phyloP scores from a whole-genome alignment of 2,113 vertebrate species.

The Pomatorhinus ruficollis region DNA sequence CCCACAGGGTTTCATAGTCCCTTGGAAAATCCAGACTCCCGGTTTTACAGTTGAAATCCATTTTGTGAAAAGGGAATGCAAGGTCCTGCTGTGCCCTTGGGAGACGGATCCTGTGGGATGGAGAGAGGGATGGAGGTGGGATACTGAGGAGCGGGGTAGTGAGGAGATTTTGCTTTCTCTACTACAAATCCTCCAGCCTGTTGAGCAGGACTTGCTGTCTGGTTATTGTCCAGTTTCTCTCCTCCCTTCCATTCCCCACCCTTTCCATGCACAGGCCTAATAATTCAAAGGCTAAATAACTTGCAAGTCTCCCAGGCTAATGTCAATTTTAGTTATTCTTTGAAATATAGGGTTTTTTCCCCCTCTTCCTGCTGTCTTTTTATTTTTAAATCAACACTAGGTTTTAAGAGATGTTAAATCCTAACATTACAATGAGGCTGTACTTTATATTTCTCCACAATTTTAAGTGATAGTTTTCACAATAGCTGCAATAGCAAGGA shows the following conservation, averaged over 20 bases:
- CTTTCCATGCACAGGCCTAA: background rate
- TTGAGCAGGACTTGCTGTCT: background rate
- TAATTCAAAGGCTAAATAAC: background rate
- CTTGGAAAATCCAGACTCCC: background rate
- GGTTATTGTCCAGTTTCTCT: background rate
- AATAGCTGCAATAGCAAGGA: background rate
- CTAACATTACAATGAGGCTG: background rate
- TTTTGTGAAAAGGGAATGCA: background rate
- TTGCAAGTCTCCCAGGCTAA: background rate
- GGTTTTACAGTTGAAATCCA: background rate
- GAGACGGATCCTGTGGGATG: background rate
- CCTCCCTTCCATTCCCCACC: background rate
- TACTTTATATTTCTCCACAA: background rate
- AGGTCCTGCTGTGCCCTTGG: background rate
- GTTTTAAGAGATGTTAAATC: background rate
- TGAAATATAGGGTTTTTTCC: fast-evolving
- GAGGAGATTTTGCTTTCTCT: background rate
- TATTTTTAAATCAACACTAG: background rate
- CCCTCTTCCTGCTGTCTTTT: background rate
- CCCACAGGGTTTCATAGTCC: background rate
- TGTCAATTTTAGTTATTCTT: background rate
- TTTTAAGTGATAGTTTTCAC: background rate
- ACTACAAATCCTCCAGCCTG: background rate
- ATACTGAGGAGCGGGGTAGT: background rate
- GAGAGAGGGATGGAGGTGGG: background rate